Conservation (phyloP, 2,113 vertebrate species). For the Dromiciops gliroides region DNA sequence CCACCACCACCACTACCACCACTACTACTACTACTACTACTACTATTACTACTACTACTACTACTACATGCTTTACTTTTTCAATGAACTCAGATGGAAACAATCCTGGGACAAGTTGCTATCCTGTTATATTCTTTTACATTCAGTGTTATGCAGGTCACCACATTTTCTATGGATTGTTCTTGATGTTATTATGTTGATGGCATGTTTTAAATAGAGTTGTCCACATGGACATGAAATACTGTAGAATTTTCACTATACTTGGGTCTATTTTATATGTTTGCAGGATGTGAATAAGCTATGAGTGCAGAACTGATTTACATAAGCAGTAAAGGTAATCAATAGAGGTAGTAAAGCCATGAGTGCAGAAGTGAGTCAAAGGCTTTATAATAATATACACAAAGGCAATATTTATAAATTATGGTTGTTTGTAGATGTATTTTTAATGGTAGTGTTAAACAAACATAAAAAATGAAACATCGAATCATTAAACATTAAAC, state of each 20-base stretch:
- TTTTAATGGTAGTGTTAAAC: background rate
- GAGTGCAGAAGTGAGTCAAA: background rate
- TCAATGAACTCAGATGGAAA: background rate
- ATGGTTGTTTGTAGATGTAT: background rate
- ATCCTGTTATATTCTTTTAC: background rate
- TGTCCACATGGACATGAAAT: background rate
- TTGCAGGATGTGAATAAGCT: background rate
- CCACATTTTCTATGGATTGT: background rate
- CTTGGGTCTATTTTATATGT: background rate
- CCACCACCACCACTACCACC: too few species aligned
- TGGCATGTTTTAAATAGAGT: background rate
- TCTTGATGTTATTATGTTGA: background rate
- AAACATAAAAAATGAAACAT: background rate
- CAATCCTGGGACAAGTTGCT: background rate
- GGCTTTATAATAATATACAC: background rate
- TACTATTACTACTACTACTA: background rate
- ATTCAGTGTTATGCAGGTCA: background rate
- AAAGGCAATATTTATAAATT: background rate
- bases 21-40: too few species aligned
- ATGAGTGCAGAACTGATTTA: background rate
- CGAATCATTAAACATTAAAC: background rate
- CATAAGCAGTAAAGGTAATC: background rate
- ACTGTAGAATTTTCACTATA: background rate
- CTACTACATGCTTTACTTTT: background rate
- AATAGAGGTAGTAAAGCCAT: background rate